These are phyloP conservation scores for Murina feae DNA, from an alignment of 2,113 vertebrate genomes.

Conservation along the genomic window DNA sequence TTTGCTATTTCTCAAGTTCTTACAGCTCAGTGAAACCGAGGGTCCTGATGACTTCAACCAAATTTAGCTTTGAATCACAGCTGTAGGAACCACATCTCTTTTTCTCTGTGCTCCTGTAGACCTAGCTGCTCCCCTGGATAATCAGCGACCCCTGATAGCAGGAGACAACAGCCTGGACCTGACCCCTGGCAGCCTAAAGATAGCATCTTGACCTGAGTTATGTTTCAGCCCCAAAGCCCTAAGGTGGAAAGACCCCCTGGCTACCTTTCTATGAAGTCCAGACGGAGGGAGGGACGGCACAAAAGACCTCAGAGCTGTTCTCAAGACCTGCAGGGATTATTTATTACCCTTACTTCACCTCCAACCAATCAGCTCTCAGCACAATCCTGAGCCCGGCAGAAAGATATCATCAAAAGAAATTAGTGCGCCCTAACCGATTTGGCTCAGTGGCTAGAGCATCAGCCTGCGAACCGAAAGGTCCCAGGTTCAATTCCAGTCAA, in stretches of 20 bases:
- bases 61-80: neutral
- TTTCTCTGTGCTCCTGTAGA: neutral
- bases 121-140: neutral
- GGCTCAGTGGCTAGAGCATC: too few species aligned
- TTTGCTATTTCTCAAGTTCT: neutral
- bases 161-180: neutral
- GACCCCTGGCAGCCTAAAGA: neutral
- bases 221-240: neutral
- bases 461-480: too few species aligned
- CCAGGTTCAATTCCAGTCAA: too few species aligned
- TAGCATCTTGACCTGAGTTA: neutral
- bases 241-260: neutral
- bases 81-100: neutral
- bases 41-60: neutral
- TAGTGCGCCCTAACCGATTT: too few species aligned
- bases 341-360: neutral
- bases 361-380: neutral
- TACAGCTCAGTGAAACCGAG: neutral
- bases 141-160: neutral
- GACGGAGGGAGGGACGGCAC: too few species aligned
- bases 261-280: neutral
- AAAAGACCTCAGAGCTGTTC: neutral
- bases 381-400: too few species aligned
- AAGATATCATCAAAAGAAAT: neutral
- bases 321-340: neutral